Conservation (phyloP, 1,140 invertebrate species). For the Papilio polyxenes region DNA sequence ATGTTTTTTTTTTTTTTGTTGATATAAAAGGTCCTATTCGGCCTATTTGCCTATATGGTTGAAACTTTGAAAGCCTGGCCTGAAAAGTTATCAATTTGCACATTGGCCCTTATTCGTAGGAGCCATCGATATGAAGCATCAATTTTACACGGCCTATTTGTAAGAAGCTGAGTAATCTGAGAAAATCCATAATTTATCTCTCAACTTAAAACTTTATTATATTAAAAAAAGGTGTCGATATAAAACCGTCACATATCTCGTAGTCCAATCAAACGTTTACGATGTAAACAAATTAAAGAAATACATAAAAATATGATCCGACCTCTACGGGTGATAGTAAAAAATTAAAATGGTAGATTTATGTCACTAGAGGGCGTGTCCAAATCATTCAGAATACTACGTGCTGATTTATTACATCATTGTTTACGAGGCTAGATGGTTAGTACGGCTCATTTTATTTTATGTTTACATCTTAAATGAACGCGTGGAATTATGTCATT, state of each 20-base stretch:
- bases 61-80: too few relatives aligned
- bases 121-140: too few relatives aligned
- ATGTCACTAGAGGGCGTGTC: conserved; percentile 55
- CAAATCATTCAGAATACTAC: conserved; percentile 45
- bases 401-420: conserved; percentile 34
- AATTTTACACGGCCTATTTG: neutral
- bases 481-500: neutral
- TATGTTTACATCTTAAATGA: conserved; percentile 7
- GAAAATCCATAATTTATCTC: conserved; percentile 17
- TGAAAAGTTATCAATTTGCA: too few relatives aligned
- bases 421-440: conserved; percentile 25
- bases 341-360: conserved; percentile 54
- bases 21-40: too few relatives aligned
- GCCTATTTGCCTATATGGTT: too few relatives aligned
- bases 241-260: conserved; percentile 33
- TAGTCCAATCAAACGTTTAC: conserved; percentile 50
- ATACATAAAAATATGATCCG: conserved; percentile 52
- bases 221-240: conserved; percentile 29
- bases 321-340: conserved; percentile 50
- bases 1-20: too few relatives aligned
- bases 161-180: neutral
- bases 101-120: too few relatives aligned
- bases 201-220: neutral
- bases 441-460: conserved; percentile 23
- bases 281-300: conserved; percentile 48